Evolutionary conservation across 2,797 vertebrate species (phyloP).

Genomic region (Sternarchorhynchus goeldii): DNA sequence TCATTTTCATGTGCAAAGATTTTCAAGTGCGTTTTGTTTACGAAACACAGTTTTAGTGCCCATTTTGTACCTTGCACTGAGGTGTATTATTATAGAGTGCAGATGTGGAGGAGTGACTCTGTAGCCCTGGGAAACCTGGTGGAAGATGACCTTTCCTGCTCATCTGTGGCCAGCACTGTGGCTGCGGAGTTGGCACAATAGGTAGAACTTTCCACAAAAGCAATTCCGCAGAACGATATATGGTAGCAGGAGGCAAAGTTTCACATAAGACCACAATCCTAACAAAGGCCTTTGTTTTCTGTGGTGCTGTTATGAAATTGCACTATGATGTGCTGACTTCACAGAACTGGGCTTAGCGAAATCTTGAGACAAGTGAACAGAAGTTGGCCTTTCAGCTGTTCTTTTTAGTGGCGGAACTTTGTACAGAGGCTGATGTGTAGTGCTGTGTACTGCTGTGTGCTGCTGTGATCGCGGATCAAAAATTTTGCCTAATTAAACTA

Average conservation of each 20-base stretch:
- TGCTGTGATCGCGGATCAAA: neutral
- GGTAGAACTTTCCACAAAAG: slow-evolving; percentile 12
- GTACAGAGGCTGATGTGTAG: neutral
- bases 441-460: neutral
- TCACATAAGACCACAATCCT: neutral
- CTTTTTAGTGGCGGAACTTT: neutral
- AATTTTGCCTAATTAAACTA: neutral
- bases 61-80: neutral
- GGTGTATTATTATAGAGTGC: neutral
- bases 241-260: neutral
- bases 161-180: slow-evolving; percentile 8
- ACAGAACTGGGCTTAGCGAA: neutral
- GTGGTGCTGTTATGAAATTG: neutral
- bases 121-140: too few relatives aligned
- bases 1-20: neutral
- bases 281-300: neutral
- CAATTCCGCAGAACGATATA: neutral
- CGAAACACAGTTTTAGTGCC: neutral
- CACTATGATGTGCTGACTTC: neutral
- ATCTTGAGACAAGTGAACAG: neutral
- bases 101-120: slow-evolving; percentile 5
- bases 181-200: slow-evolving; percentile 8
- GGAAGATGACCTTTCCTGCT: slow-evolving; percentile 24
- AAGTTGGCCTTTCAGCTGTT: slow-evolving; percentile 1
- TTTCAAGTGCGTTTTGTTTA: neutral